Conservation (phyloP, 2,797 vertebrate genomes). For the Amniataba percoides region DNA sequence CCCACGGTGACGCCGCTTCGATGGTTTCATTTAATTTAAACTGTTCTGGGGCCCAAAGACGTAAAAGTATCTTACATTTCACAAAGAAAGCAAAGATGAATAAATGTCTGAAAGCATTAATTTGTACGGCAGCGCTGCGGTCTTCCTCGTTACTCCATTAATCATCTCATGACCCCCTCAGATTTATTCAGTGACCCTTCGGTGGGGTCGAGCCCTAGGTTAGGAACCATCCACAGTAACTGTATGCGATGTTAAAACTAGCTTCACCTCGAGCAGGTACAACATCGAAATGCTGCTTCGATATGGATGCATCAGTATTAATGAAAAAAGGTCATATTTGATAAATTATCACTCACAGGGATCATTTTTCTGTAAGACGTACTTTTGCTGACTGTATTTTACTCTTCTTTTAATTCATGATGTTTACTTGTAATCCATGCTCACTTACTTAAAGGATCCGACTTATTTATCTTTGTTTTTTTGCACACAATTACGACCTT, state of each 20-base stretch:
- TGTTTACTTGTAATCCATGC: neutral
- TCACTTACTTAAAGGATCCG: neutral
- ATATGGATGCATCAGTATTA: neutral
- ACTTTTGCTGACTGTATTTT: conserved; percentile 5
- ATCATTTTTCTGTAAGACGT: neutral
- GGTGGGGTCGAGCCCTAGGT: neutral
- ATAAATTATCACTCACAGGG: neutral
- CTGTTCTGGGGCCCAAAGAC: neutral
- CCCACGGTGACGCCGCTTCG: neutral
- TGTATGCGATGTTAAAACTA: too few relatives aligned
- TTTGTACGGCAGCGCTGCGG: neutral
- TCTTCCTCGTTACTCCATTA: neutral
- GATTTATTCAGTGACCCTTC: neutral
- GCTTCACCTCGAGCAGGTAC: neutral
- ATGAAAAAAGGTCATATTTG: neutral
- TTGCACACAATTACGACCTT: conserved; percentile 57
- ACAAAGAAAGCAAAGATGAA: neutral
- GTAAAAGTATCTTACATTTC: conserved; percentile 3
- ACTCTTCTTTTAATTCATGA: too few relatives aligned
- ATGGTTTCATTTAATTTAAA: conserved; percentile 16
- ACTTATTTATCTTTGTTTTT: conserved; percentile 33
- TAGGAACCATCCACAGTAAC: neutral
- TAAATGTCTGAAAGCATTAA: neutral
- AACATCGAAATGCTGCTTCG: neutral
- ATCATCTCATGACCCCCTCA: neutral